phyloP scores from a whole-genome alignment of 1,140 invertebrate species.

The Leptinotarsa undecemlineata region DNA sequence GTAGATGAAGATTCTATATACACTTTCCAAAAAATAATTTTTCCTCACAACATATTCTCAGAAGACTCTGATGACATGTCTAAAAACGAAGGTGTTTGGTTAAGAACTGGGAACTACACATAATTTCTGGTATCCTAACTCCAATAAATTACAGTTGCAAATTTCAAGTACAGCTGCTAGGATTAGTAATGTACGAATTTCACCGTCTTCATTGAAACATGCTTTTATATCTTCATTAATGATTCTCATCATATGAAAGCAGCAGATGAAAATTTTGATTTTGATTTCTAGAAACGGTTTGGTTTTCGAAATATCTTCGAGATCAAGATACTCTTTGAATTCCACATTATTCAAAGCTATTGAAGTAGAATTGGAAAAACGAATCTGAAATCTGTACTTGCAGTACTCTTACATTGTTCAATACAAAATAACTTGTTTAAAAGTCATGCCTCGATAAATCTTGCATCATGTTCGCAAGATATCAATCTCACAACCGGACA shows the following conservation, averaged over 20 bases:
- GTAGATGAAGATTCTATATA: neutral
- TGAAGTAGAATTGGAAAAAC: neutral
- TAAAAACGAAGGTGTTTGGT: neutral
- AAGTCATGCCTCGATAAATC: neutral
- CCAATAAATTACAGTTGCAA: neutral
- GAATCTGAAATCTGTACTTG: slow-evolving; percentile 10
- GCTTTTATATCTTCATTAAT: too few relatives aligned
- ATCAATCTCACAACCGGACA: slow-evolving; percentile 11
- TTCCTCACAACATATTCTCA: neutral
- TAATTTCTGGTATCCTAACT: neutral
- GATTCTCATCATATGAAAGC: too few relatives aligned
- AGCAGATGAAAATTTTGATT: too few relatives aligned
- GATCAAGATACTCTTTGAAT: neutral
- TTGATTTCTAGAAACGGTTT: too few relatives aligned
- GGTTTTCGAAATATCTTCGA: too few relatives aligned
- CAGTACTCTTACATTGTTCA: neutral
- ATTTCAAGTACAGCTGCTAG: neutral
- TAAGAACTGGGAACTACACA: neutral
- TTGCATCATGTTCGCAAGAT: slow-evolving; percentile 11
- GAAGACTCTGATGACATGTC: neutral
- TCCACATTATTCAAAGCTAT: slow-evolving; percentile 21
- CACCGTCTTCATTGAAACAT: too few relatives aligned
- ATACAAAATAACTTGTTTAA: neutral
- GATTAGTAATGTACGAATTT: neutral
- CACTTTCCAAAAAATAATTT: neutral